Evolutionary conservation across 2,797 vertebrate genomes (phyloP).

Genomic region (Sylvia borin): DNA sequence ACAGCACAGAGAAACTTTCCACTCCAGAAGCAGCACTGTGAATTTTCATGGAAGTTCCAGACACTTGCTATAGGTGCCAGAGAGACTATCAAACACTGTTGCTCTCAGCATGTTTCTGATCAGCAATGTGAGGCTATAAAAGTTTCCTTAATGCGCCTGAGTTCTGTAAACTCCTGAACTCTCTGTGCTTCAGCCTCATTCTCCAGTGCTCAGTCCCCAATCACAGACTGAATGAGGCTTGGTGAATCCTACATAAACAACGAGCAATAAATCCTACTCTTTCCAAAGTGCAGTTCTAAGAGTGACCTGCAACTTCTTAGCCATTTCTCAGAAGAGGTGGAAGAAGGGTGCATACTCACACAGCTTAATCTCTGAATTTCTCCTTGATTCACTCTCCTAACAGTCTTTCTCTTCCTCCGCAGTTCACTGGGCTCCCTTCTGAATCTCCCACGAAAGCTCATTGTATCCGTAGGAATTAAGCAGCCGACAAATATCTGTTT

Average conservation of each 20-base stretch:
- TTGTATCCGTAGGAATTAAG: conserved; percentile 61
- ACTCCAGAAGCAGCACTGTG: neutral
- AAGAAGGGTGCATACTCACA: conserved; percentile 83
- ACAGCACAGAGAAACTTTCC: neutral
- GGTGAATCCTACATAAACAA: neutral
- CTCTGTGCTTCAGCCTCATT: neutral
- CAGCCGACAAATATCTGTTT: conserved; percentile 9
- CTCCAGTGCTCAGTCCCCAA: neutral
- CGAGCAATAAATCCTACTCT: neutral
- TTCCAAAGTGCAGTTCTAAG: neutral
- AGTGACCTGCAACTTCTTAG: neutral
- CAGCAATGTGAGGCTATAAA: rapidly evolving
- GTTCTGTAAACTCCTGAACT: neutral
- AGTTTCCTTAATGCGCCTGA: neutral
- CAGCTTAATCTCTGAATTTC: conserved; percentile 85
- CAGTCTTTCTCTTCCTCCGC: conserved; percentile 83
- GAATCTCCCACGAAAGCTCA: conserved; percentile 92
- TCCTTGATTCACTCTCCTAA: conserved; percentile 80
- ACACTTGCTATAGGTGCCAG: neutral
- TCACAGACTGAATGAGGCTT: neutral
- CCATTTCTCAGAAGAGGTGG: neutral
- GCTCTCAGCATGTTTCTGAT: neutral
- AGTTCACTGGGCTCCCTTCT: conserved; percentile 83
- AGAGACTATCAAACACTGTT: neutral
- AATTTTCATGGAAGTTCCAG: neutral